Conservation (phyloP, 2,888 invertebrate genomes). For the Thalpophila matura region DNA sequence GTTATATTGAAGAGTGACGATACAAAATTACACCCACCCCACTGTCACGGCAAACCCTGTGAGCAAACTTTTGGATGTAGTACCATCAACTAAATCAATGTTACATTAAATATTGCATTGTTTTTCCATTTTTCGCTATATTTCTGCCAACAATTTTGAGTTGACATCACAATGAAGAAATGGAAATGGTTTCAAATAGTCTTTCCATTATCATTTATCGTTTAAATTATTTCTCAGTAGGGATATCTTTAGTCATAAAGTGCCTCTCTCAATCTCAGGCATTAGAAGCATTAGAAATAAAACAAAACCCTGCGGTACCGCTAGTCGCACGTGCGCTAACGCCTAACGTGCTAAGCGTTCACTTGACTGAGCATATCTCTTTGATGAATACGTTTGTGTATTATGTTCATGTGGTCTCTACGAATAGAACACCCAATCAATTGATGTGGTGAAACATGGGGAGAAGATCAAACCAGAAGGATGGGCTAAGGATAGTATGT, state of each 20-base stretch:
- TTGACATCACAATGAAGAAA: too few relatives aligned
- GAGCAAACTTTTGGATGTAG: too few relatives aligned
- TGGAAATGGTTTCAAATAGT: too few relatives aligned
- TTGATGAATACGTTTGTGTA: constrained; percentile 55
- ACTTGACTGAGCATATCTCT: constrained; percentile 49
- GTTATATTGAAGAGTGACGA: too few relatives aligned
- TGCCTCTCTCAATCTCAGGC: neutral
- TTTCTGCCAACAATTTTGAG: too few relatives aligned
- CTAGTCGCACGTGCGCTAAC: constrained; percentile 55
- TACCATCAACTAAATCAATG: too few relatives aligned
- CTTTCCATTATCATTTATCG: too few relatives aligned
- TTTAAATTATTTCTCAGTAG: neutral
- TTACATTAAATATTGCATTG: too few relatives aligned
- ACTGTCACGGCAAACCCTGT: too few relatives aligned
- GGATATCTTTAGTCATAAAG: neutral
- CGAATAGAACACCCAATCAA: constrained; percentile 40
- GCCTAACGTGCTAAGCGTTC: constrained; percentile 47
- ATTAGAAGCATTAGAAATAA: constrained; percentile 44
- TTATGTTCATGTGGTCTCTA: constrained; percentile 41
- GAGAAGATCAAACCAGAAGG: constrained; percentile 10
- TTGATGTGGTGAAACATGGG: constrained; percentile 18
- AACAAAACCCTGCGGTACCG: constrained; percentile 48
- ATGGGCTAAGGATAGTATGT: constrained; percentile 1
- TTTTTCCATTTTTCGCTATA: too few relatives aligned
- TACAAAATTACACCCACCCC: too few relatives aligned